A percentile compares a stretch with the other conserved stretches of the same genome.
These are phyloP conservation scores for Callyntrura sp. DNA, from an alignment of 2,888 invertebrate genomes.

Conservation along the genomic window DNA sequence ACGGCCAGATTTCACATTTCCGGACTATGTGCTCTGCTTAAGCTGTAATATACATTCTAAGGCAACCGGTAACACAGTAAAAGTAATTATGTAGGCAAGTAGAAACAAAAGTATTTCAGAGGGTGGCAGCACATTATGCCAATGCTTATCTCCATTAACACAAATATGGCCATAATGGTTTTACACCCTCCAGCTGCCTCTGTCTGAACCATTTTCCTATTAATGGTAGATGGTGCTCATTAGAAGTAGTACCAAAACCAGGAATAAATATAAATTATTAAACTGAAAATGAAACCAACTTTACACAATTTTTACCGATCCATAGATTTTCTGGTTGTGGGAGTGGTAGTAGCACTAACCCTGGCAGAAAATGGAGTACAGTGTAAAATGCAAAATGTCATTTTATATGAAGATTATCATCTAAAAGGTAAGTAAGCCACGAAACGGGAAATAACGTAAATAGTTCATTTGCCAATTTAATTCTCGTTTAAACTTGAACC, in stretches of 20 bases:
- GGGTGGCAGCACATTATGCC: background rate
- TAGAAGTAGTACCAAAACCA: background rate
- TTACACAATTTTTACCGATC: constrained; percentile 5
- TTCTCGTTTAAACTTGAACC: background rate
- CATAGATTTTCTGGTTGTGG: constrained; percentile 17
- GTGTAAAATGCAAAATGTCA: constrained; percentile 47
- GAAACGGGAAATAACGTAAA: background rate
- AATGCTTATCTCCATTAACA: background rate
- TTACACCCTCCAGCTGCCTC: background rate
- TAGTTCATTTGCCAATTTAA: too few species aligned
- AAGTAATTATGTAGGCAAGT: constrained; percentile 11
- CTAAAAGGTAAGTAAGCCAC: constrained; percentile 41
- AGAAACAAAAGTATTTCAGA: background rate
- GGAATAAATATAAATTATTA: background rate
- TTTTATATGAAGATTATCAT: constrained; percentile 67
- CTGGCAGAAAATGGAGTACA: background rate
- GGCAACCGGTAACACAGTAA: constrained; percentile 16
- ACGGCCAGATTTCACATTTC: constrained; percentile 18
- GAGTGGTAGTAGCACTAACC: background rate
- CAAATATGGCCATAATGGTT: constrained; percentile 19
- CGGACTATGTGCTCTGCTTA: constrained; percentile 24
- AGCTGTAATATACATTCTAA: background rate
- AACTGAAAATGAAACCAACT: constrained; percentile 28
- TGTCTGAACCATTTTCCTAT: constrained; percentile 12
- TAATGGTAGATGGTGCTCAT: constrained; percentile 29